Conservation (phyloP, 1,140 invertebrate species). For the Chlorops oryzae region DNA sequence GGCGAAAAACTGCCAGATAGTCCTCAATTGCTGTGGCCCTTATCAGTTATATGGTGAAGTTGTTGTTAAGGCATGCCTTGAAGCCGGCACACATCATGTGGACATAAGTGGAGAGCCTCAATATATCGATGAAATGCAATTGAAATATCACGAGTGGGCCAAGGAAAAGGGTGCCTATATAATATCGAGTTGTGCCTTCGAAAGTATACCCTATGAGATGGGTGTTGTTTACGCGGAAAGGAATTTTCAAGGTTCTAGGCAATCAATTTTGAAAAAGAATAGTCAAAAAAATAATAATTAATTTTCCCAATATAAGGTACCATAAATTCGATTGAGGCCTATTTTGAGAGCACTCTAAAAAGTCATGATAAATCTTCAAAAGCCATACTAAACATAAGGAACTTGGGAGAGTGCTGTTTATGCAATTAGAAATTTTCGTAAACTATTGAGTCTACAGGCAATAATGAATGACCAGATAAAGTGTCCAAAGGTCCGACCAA, state of each 20-base stretch:
- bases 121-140: conserved; percentile 77
- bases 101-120: conserved; percentile 85
- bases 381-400: conserved; percentile 56
- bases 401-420: conserved; percentile 75
- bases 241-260: conserved; percentile 65
- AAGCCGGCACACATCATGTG: conserved; percentile 70
- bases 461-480: too few relatives aligned
- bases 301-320: conserved; percentile 58
- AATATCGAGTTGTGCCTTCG: conserved; percentile 81
- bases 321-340: conserved; percentile 67
- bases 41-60: conserved; percentile 80
- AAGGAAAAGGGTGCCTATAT: conserved; percentile 69
- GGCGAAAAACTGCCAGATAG: conserved; percentile 51
- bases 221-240: conserved; percentile 66
- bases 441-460: too few relatives aligned
- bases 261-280: too few relatives aligned
- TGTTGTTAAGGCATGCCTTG: conserved; percentile 81
- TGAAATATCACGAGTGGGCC: conserved; percentile 69
- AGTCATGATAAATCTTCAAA: conserved; percentile 30
- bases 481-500: neutral
- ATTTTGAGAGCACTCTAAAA: conserved; percentile 49
- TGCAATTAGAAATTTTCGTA: too few relatives aligned
- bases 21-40: conserved; percentile 83
- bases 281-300: too few relatives aligned
- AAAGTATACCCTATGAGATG: conserved; percentile 76